Percentiles rank a stretch among this genome's conserved stretches.
phyloP scores from a whole-genome alignment of 2,113 vertebrate species.

The Drymodes brunneopygia region DNA sequence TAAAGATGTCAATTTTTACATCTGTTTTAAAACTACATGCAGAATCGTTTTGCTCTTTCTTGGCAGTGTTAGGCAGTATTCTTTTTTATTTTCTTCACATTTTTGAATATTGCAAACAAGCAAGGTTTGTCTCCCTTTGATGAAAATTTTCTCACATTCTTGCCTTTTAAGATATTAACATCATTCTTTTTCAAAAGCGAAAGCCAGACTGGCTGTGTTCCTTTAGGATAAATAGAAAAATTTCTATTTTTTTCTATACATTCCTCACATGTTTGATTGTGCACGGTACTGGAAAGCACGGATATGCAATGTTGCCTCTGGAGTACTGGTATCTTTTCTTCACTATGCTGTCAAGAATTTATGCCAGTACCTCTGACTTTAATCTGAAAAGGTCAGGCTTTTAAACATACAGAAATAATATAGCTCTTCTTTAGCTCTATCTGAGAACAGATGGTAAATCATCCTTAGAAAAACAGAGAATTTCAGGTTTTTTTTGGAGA shows the following conservation, averaged over 20 bases:
- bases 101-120: background rate
- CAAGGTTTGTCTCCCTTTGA: background rate
- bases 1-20: background rate
- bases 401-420: conserved; percentile 12
- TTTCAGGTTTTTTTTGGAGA: background rate
- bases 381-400: conserved; percentile 13
- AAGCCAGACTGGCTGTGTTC: background rate
- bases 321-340: background rate
- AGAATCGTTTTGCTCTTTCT: background rate
- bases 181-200: background rate
- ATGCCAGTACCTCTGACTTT: background rate
- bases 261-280: background rate
- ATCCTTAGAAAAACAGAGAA: background rate
- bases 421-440: background rate
- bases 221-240: background rate
- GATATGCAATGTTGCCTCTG: background rate
- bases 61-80: background rate
- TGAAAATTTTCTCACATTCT: background rate
- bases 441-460: conserved; percentile 1
- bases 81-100: background rate
- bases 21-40: background rate
- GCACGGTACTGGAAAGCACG: background rate
- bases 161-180: background rate
- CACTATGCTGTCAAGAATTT: background rate
- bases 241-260: background rate